Base-by-base conservation (phyloP, 2,888 invertebrate genomes). In the Chrysotoxum bicinctum region DNA sequence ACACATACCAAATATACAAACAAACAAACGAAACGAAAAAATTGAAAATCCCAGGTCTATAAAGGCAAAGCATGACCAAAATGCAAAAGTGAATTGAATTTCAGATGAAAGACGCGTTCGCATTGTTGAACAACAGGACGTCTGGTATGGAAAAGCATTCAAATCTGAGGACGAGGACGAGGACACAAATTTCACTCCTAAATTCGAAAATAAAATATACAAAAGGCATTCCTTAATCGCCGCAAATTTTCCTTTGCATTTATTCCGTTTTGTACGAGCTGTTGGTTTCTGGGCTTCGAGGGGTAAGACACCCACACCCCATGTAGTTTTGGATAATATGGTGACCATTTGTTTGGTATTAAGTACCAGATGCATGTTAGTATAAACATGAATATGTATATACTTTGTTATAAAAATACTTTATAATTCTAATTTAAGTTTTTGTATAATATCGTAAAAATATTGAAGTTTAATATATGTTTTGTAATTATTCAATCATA, bases 11-110 rank as follows among this genome's bases (percentile, higher is more conserved):
- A 21, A 48, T 1, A 48, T 14, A 19, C 10, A 60, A 14, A 23
- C n/a, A 43, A 16, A 5, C 19, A 9, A 26, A 19, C 19, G 23
- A 14, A 23, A 16, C 23, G 1, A n/a, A 48, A 9, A 19, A 48
- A 66, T 19, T 21, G 8, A 48, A 50, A 50, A 66, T 14, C 32
- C 12, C n/a, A 64, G 19, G 62, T 45, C 62, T 32, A 64, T 64
- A 64, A 64, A 64, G 30, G 14, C 43, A 72, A 64, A 45, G 30
- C 64, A 74, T 81, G 70, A 76, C 58, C 52, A 60, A 77, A 81
- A 82, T 73, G 68, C 66, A 68, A 73, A 77, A 68, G 37, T 66
- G 54, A 82, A 66, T 77, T 72, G 72, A 76, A 81, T 72, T 77
- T 77, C 77, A 66, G 16, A 72, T 70, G 56, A 64, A 81, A 56